Conservation (phyloP, 2,113 vertebrate species). For the Halcyon senegalensis region DNA sequence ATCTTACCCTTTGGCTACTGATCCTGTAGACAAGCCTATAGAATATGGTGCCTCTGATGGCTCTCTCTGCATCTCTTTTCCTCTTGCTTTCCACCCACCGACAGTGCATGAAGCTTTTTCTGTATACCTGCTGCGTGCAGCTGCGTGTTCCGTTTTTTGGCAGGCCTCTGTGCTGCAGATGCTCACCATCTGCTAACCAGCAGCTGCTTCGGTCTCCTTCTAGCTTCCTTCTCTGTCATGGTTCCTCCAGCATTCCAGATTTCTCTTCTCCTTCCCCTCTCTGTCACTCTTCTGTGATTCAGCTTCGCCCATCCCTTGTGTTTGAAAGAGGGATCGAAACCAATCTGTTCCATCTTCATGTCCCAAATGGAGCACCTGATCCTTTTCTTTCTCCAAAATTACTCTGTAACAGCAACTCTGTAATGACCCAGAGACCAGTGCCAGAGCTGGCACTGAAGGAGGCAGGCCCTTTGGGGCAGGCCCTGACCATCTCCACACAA, state of each 20-base stretch:
- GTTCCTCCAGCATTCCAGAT: not conserved
- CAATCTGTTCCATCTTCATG: not conserved
- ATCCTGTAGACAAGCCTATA: not conserved
- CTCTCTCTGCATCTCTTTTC: not conserved
- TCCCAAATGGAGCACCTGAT: slow-evolving; percentile 15
- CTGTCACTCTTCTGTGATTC: fast-evolving
- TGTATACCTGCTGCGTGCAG: not conserved
- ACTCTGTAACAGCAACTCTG: not conserved
- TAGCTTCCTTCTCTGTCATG: not conserved
- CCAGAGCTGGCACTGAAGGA: not conserved
- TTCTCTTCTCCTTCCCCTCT: not conserved
- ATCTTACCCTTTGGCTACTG: not conserved
- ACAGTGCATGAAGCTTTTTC: not conserved
- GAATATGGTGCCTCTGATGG: not conserved
- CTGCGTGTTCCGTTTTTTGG: not conserved
- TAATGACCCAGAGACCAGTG: not conserved
- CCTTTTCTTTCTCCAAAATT: not conserved
- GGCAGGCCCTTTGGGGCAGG: not conserved
- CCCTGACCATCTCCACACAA: not conserved
- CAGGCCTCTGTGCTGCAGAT: slow-evolving; percentile 8
- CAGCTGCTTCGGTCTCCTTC: slow-evolving; percentile 20
- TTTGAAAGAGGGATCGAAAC: not conserved
- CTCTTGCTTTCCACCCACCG: not conserved
- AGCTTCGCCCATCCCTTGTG: not conserved
- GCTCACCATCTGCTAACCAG: slow-evolving; percentile 37